phyloP scores from a whole-genome alignment of 2,797 vertebrate species.

The Falco concolor region DNA sequence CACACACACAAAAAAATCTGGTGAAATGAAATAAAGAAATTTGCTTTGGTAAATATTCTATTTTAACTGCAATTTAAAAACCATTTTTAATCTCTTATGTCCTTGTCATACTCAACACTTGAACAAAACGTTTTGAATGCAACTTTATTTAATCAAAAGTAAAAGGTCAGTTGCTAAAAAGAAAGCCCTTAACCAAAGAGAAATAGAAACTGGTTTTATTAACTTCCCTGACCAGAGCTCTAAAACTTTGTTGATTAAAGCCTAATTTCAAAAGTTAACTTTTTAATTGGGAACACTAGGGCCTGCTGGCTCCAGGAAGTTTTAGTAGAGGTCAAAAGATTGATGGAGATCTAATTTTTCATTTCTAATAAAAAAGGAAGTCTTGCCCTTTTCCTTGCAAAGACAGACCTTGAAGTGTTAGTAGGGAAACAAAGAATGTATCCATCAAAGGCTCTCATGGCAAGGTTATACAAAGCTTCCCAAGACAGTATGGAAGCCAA shows the following conservation, averaged over 20 bases:
- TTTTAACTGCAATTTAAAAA: neutral
- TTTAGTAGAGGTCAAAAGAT: slow-evolving; percentile 37
- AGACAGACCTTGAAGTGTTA: slow-evolving; percentile 37
- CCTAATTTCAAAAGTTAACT: slow-evolving; percentile 35
- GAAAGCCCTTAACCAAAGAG: neutral
- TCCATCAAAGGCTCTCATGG: slow-evolving; percentile 18
- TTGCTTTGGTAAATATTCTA: neutral
- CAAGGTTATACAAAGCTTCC: neutral
- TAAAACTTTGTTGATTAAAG: slow-evolving; percentile 30
- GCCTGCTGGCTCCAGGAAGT: slow-evolving; percentile 38
- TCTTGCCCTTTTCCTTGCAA: slow-evolving; percentile 47
- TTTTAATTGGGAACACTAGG: slow-evolving; percentile 9
- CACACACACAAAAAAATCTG: neutral
- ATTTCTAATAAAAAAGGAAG: slow-evolving; percentile 44
- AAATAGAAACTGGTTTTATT: slow-evolving; percentile 15
- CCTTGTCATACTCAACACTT: neutral
- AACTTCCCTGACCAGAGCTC: neutral
- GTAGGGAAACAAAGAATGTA: slow-evolving; percentile 19
- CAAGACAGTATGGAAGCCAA: neutral
- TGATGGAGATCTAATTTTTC: slow-evolving; percentile 28
- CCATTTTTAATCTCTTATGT: neutral
- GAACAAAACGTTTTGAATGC: neutral
- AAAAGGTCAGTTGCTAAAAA: slow-evolving; percentile 8
- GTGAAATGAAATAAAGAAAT: neutral
- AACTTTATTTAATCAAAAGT: neutral